Evolutionary conservation across 2,113 vertebrate species (phyloP), one percentile per base, ranked within the genome.

Genomic region (Aspiorhynchus laticeps): DNA sequence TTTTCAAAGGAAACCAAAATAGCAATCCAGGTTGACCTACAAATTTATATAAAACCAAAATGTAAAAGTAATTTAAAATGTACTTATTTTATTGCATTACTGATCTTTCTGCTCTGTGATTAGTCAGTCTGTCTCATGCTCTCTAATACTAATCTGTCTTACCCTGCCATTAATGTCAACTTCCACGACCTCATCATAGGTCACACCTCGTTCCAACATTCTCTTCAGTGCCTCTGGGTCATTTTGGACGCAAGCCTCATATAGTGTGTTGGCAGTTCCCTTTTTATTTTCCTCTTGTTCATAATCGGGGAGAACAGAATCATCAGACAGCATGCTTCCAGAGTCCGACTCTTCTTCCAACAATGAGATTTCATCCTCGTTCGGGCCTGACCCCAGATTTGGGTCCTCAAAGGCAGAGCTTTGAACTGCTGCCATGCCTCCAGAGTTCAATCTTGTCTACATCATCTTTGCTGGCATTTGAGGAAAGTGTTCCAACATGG

Each of bases 151-250:
- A 79, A 83, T 73, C 28, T 31, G 65, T 63, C 92, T 96, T 92
- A 97, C 97, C 97, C 95, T 92, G 76, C 96, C 93, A 0, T 97
- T 97, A 90, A 92, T 51, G 81, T 98, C 97, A 90, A 95, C 90
- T 88, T 97, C 95, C 0, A 91, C 93, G 85, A 93, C 96, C 84
- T 97, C 96, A 0, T 96, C 94, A 7, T 83, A 88, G 46, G 91
- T 94, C 85, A 97, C 94, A 21, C 96, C 95, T 0, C 38, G 90
- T 73, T 95, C 94, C 92, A 98, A 90, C 73, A 93, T 63, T 56
- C 90, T 92, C 74, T 38, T 90, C 88, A 98, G 92, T 67, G 93
- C 88, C 14, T n/a, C 19, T 9, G 91, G 76, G 1, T 97, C 92
- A 0, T 97, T 97, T 33, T 67, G 91, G 85, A 88, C 89, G 0